Evolutionary conservation across 37 sponge, comb jelly and placozoan species (phyloP).

Genomic region (Crambe crambe): DNA sequence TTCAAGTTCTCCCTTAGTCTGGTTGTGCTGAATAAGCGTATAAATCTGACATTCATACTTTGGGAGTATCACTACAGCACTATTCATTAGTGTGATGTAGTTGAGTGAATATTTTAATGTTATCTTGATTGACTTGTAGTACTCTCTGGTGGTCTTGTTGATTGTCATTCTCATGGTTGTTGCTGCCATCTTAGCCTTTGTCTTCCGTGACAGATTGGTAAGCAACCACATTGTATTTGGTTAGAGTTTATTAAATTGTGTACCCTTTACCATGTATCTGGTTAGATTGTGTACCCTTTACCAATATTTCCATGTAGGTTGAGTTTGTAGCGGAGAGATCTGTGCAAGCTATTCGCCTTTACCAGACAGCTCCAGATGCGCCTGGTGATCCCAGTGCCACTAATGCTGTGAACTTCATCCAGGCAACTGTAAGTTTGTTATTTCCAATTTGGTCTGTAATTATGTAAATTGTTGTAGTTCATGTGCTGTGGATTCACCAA

Average conservation of each 20-base stretch:
- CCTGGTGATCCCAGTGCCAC: background rate
- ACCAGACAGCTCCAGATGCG: background rate
- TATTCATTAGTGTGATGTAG: too few species aligned
- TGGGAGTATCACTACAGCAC: too few species aligned
- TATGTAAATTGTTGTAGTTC: conserved; percentile 48
- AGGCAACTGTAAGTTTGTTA: conserved; percentile 23
- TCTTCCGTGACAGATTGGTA: conserved; percentile 43
- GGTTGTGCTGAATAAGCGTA: too few species aligned
- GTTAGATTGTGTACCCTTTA: too few species aligned
- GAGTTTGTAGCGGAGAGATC: background rate
- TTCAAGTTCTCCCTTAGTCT: too few species aligned
- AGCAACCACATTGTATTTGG: background rate
- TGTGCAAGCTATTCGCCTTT: background rate
- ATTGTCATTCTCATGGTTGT: conserved; percentile 61
- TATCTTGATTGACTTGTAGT: too few species aligned
- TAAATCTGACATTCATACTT: too few species aligned
- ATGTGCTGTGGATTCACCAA: conserved; percentile 46
- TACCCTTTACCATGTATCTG: too few species aligned
- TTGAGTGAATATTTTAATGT: too few species aligned
- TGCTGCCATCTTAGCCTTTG: conserved; percentile 56
- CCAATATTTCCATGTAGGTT: background rate
- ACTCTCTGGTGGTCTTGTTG: conserved; percentile 35
- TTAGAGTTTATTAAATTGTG: background rate
- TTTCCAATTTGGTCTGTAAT: background rate
- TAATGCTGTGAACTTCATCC: conserved; percentile 24